Conservation (phyloP, 2,888 invertebrate species). For the Pristionchus maxplancki region DNA sequence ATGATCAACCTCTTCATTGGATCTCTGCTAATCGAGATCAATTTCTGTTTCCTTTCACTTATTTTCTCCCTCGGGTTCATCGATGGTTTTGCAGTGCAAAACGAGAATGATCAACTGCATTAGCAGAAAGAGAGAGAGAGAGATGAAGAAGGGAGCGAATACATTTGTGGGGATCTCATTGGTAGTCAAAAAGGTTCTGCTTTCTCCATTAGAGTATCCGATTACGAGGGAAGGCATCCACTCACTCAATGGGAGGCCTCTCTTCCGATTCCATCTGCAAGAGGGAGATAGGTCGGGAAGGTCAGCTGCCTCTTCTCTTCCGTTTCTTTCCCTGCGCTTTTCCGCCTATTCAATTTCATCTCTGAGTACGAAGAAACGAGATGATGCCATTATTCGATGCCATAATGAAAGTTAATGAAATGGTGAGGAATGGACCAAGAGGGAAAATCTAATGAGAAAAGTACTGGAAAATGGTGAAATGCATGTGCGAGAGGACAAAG, state of each 20-base stretch:
- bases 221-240: not conserved
- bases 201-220: not conserved
- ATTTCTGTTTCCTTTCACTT: not conserved
- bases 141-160: not conserved
- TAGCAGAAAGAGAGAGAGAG: not conserved
- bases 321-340: not conserved
- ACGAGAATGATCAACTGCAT: not conserved
- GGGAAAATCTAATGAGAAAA: conserved; percentile 30
- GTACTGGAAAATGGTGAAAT: not conserved
- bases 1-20: not conserved
- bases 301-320: not conserved
- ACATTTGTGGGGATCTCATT: not conserved
- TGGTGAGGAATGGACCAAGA: not conserved
- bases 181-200: not conserved
- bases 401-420: conserved; percentile 22
- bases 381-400: conserved; percentile 1
- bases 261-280: not conserved
- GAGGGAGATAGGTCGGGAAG: not conserved
- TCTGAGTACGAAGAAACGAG: not conserved
- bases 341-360: not conserved
- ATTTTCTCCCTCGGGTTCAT: not conserved
- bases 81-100: not conserved
- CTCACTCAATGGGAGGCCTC: not conserved
- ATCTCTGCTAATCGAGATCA: conserved; percentile 11
- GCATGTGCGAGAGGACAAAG: not conserved